Base-by-base conservation (phyloP, 2,888 invertebrate species). In the Drosophila paramelanica region DNA sequence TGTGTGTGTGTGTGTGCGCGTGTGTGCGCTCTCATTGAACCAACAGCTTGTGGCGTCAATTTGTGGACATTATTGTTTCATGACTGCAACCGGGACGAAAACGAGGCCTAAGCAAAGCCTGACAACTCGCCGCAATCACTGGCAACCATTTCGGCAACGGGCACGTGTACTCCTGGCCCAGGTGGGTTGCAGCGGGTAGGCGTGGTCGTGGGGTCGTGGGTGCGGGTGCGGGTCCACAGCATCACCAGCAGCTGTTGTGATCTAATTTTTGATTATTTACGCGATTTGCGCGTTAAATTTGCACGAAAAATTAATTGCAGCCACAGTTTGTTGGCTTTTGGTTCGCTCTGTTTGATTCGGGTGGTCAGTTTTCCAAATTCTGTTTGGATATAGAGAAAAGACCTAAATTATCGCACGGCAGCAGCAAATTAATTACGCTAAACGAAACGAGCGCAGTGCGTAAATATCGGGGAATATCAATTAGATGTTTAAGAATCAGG, bases 41-140 rank as follows among this genome's bases (percentile, higher is more conserved):
- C 85, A 85, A 88, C 88, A 88, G 86, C 84, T 85, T 88, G 84
- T 85, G 88, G 84, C 86, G 81, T 82, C 88, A 88, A 88, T 85
- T 88, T 85, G 84, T 81, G 84, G 88, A 84, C 83, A 87, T 84
- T 84, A 87, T 84, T 84, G 83, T 87, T 87, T 87, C 83, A 84
- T 72, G 84, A 75, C 84, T 87, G 79, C 75, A 67, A 81, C 72
- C 77, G 66, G 81, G 52, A 57, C 62, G 66, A 59, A 50, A 49
- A 62, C 66, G 78, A 62, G 62, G 72, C 72, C 84, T 68, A 77
- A 83, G 81, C 81, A 73, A 78, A 76, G 64, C 72, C 67, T 62
- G 61, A 73, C 79, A 77, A 77, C 79, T 81, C 67, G 67, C 77
- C 84, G 60, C 84, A 83, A 84, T 84, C 83, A 84, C 59, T 69